A percentile compares a stretch with the other conserved stretches of the same genome.
Conservation (phyloP, 2,888 invertebrate genomes). For the Hipparchia semele region DNA sequence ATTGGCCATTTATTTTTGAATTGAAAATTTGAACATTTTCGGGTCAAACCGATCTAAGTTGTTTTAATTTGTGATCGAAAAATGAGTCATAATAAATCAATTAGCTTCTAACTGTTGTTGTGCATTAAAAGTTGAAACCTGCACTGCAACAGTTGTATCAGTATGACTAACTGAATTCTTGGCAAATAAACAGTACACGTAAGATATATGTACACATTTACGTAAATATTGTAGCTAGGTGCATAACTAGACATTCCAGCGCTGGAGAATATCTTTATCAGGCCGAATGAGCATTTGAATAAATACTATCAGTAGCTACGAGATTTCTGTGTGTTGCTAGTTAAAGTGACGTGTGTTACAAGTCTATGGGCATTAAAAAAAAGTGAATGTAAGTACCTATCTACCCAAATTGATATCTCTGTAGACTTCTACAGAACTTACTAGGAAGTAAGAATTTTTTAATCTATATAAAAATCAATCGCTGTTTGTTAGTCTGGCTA, state of each 20-base stretch:
- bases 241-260: slow-evolving; percentile 17
- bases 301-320: slow-evolving; percentile 15
- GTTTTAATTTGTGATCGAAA: too few relatives aligned
- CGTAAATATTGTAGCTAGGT: slow-evolving; percentile 25
- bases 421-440: too few relatives aligned
- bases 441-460: too few relatives aligned
- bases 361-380: not conserved
- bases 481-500: too few relatives aligned
- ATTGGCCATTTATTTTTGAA: too few relatives aligned
- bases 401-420: too few relatives aligned
- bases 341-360: slow-evolving; percentile 8
- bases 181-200: slow-evolving; percentile 34
- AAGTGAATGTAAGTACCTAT: not conserved
- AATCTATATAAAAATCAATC: too few relatives aligned
- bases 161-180: slow-evolving; percentile 33
- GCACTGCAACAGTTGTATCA: slow-evolving; percentile 19
- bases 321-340: slow-evolving; percentile 3
- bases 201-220: slow-evolving; percentile 29
- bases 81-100: too few relatives aligned
- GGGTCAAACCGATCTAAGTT: too few relatives aligned
- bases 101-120: not conserved
- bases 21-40: too few relatives aligned
- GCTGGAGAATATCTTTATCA: slow-evolving; percentile 28
- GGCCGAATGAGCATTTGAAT: slow-evolving; percentile 24
- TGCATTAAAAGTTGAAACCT: not conserved